Evolutionary conservation across 2,113 vertebrate genomes (phyloP), one percentile per base, ranked within the genome.

Genomic region (Euleptes europaea): DNA sequence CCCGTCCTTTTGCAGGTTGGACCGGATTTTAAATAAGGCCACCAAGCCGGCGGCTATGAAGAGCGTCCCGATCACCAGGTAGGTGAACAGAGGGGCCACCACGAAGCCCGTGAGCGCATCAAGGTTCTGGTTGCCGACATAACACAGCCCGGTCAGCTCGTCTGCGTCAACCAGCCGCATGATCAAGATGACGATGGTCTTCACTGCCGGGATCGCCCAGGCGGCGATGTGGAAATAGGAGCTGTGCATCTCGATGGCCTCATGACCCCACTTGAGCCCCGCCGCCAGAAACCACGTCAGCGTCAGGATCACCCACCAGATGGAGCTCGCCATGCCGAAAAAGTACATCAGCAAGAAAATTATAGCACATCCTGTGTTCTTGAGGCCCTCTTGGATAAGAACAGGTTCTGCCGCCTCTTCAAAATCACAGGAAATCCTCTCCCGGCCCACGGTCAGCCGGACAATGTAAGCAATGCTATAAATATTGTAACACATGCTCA

Each of bases 401-500:
- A 99, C 97, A 31, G 99, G 98, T 86, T 98, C 98, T 47, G 97
- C 96, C 66, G 98, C 97, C 87, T 99, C 98, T 93, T 99, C 98
- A 95, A 99, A 97, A 96, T 99, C 99, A 90, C 99, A 99, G 94
- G 99, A 99, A 95, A 99, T 98, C 82, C 98, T 98, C 90, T 99
- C 98, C 92, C 99, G 96, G 84, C 99, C 99, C 78, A 99, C 97
- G 42, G 98, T 99, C 92, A 99, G 94, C 78, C 98, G 97, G 78
- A 99, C 98, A 95, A 99, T 97, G 96, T 98, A 99, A 94, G 98
- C 99, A 78, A 99, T 97, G 93, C 98, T 99, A 97, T 99, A 99
- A 95, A 99, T 98, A 94, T 99, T 99, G 93, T 98, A 99, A 96
- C 99, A 99, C 98, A 99, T 99, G 92, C 98, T 99, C 74, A 99